These are phyloP conservation scores for Aldabrachelys gigantea DNA, from an alignment of 2,113 vertebrate species.

Conservation along the genomic window DNA sequence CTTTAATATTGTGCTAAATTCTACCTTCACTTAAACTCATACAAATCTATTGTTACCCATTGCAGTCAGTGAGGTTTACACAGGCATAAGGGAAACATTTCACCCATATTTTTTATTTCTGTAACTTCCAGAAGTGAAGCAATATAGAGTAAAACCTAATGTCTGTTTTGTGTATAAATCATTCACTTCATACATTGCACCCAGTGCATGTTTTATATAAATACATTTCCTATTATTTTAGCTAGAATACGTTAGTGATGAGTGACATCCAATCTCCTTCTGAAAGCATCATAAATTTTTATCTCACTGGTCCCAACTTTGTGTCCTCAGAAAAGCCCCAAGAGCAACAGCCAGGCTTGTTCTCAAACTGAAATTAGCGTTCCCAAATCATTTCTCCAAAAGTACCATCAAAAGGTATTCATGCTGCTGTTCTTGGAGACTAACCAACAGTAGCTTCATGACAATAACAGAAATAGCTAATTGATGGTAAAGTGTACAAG, in stretches of 20 bases:
- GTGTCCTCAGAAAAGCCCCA: not conserved
- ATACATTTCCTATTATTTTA: slow-evolving; percentile 7
- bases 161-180: not conserved
- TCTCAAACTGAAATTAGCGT: slow-evolving; percentile 1
- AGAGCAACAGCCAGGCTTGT: not conserved
- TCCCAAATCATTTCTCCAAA: not conserved
- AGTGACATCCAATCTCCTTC: not conserved
- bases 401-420: not conserved
- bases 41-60: not conserved
- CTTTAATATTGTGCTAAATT: accelerated
- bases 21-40: not conserved
- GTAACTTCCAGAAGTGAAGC: not conserved
- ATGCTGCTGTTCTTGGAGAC: not conserved
- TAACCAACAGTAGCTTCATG: not conserved
- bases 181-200: slow-evolving; percentile 19
- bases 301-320: not conserved
- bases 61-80: not conserved
- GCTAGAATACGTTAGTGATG: not conserved
- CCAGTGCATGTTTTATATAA: not conserved
- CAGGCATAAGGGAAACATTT: not conserved
- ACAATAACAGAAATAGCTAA: not conserved
- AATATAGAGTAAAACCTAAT: not conserved
- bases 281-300: slow-evolving; percentile 1
- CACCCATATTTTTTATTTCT: not conserved
- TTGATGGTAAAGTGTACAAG: not conserved